These are phyloP conservation scores for Cheilosia vernalis DNA, from an alignment of 2,888 invertebrate genomes.

Conservation along the genomic window DNA sequence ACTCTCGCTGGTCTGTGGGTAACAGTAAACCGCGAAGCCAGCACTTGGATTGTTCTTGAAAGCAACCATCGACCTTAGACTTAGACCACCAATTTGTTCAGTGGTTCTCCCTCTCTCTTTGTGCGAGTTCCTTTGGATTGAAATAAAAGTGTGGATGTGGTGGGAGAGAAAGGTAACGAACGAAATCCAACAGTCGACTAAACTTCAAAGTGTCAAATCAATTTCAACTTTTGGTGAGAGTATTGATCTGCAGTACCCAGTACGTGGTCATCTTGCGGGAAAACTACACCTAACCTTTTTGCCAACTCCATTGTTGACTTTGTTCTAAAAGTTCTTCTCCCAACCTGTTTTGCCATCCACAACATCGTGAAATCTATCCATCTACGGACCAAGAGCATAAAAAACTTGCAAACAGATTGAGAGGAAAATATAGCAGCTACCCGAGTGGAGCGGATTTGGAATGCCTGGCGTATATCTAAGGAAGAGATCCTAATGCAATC, in stretches of 20 bases:
- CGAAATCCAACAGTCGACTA: constrained; percentile 15
- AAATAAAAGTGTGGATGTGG: not conserved
- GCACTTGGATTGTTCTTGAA: constrained; percentile 21
- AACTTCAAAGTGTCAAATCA: constrained; percentile 42
- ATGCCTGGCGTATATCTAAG: constrained; percentile 36
- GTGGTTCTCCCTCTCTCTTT: not conserved
- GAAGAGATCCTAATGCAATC: constrained; percentile 51
- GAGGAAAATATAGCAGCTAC: constrained; percentile 14
- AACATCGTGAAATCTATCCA: constrained; percentile 52
- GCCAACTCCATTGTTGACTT: constrained; percentile 17
- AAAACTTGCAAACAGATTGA: constrained; percentile 7
- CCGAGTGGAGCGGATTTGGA: constrained; percentile 19
- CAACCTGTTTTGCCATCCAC: constrained; percentile 54
- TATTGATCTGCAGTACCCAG: not conserved
- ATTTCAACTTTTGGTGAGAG: constrained; percentile 15
- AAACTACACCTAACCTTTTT: too few species aligned
- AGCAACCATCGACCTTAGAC: constrained; percentile 10
- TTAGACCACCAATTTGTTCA: constrained; percentile 37
- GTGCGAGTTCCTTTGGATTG: not conserved
- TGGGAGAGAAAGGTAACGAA: not conserved
- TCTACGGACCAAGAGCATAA: constrained; percentile 36
- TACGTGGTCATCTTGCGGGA: constrained; percentile 16
- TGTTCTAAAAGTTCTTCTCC: constrained; percentile 20
- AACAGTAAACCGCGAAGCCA: constrained; percentile 19
- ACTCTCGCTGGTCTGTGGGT: constrained; percentile 33